phyloP scores from a whole-genome alignment of 2,888 invertebrate genomes.

The Nephrotoma guestfalica region DNA sequence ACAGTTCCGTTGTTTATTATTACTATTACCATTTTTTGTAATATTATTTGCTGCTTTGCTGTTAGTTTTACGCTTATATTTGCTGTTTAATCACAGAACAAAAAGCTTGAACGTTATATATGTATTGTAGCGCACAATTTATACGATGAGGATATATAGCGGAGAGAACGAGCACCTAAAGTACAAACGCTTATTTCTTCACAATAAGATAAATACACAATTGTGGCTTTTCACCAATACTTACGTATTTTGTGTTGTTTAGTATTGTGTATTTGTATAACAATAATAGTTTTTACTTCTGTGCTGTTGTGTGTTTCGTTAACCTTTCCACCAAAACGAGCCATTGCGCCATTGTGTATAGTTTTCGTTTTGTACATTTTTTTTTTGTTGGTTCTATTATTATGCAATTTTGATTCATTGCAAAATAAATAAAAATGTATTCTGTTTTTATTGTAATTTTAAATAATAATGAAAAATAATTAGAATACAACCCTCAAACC shows the following conservation, averaged over 20 bases:
- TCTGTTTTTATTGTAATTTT: neutral
- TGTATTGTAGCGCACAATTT: neutral
- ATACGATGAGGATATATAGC: neutral
- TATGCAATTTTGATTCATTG: neutral
- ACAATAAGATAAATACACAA: neutral
- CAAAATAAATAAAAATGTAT: neutral
- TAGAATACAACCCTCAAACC: neutral
- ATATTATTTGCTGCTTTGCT: neutral
- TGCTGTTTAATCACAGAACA: neutral
- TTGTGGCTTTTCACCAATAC: neutral
- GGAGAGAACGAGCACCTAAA: neutral
- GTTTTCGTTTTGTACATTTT: neutral
- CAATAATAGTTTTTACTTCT: neutral
- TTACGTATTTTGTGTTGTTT: neutral
- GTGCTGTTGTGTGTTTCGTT: neutral
- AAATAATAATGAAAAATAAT: neutral
- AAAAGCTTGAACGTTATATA: neutral
- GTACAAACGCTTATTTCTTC: neutral
- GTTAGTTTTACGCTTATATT: neutral
- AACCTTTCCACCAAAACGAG: neutral
- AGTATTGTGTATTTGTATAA: neutral
- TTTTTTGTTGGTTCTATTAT: neutral
- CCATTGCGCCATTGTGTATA: neutral
- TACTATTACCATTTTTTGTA: neutral
- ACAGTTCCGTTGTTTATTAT: neutral